Base-by-base conservation (phyloP, 2,113 vertebrate genomes). In the Anthoscopus minutus region DNA sequence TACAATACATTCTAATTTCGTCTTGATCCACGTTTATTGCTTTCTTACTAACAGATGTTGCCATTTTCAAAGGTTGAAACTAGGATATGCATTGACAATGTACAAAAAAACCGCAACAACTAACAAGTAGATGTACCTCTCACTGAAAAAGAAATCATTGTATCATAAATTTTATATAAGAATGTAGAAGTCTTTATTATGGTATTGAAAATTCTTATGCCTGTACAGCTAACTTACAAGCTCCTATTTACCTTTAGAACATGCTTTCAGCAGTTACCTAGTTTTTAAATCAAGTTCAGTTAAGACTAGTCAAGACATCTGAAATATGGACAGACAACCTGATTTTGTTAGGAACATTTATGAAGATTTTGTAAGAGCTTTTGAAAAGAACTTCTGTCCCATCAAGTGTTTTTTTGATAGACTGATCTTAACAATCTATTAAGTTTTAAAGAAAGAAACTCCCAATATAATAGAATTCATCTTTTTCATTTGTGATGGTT, bases 101-200 rank as follows among this genome's bases (percentile, higher is more conserved):
- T 27, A 33, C 71, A 66, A 83, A 66, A 71, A 2, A 0, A 1
- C 4, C 3, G n/a, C 7, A 51, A 37, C 3, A 54, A 48, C 13
- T n/a, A 81, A 23, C 25, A 88, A 66, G 7, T 37, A 53, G 4
- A 65, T 69, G 27, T 14, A 85, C 3, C 30, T 80, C 23, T 64
- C 44, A 47, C 21, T 65, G 50, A 77, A 40, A 81, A 89, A 79
- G 14, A 78, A 79, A 65, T 72, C 40, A 87, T 69, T 83, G 18
- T 64, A 69, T 94, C 35, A 38, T 92, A 94, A 88, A 69, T 95
- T 91, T 58, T 64, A 33, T 88, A 81, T 82, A 44, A 64, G 44
- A 93, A 94, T 60, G 28, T 60, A 90, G 71, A 84, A 74, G 74
- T 37, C 17, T 94, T 94, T 86, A 60, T 72, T 92, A 86, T 38